Conservation (phyloP, 2,113 vertebrate species). For the Nansenia antarctica region DNA sequence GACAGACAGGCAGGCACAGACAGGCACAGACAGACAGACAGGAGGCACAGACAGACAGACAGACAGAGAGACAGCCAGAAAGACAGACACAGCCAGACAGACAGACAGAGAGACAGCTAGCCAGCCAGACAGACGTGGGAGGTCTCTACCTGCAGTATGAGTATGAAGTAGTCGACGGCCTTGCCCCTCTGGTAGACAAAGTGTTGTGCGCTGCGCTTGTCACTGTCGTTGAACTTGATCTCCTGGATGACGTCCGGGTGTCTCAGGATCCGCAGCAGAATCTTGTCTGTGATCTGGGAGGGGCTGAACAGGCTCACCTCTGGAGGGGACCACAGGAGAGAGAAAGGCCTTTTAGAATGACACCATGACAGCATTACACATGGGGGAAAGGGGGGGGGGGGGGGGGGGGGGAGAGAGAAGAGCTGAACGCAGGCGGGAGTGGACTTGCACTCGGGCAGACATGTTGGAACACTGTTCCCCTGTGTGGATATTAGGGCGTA, state of each 20-base stretch:
- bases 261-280: conserved; percentile 88
- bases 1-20: no score
- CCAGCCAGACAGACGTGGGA: neutral
- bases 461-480: neutral
- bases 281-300: conserved; percentile 87
- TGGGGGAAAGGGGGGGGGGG: neutral
- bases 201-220: conserved; percentile 77
- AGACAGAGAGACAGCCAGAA: no score
- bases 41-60: no score
- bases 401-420: neutral
- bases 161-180: conserved; percentile 87
- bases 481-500: neutral
- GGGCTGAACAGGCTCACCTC: conserved; percentile 87
- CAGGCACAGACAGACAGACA: no score
- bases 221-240: conserved; percentile 85
- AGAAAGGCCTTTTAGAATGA: neutral
- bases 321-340: conserved; percentile 50
- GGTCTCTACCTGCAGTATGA: conserved; percentile 85
- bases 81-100: no score
- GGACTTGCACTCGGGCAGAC: neutral
- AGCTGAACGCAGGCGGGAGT: neutral
- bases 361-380: neutral
- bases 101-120: no score
- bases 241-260: conserved; percentile 95
- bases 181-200: conserved; percentile 91